A percentile compares a stretch with the other conserved stretches of the same genome.
Evolutionary conservation across 2,113 vertebrate genomes (phyloP).

Genomic region (Platichthys flesus): DNA sequence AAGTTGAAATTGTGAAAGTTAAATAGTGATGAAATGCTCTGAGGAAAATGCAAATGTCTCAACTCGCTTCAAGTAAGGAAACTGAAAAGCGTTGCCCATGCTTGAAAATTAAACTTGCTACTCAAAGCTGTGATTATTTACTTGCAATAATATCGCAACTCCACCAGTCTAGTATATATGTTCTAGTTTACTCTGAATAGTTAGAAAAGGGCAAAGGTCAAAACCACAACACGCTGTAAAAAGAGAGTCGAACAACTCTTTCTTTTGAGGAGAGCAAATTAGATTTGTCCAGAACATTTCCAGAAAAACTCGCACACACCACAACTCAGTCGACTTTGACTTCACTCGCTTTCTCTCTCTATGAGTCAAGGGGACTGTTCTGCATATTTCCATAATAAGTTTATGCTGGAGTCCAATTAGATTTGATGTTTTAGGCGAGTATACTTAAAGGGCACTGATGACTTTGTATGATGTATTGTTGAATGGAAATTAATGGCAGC

Average conservation of each 20-base stretch:
- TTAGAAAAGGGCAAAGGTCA: neutral
- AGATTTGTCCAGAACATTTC: constrained; percentile 3
- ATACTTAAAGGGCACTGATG: constrained; percentile 46
- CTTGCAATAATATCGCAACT: neutral
- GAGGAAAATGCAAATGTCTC: neutral
- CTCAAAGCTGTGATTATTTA: neutral
- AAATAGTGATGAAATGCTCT: neutral
- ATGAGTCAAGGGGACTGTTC: constrained; percentile 37
- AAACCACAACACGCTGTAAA: neutral
- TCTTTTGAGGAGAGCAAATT: constrained; percentile 16
- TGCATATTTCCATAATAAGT: constrained; percentile 58
- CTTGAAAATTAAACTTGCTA: neutral
- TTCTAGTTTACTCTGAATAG: no score
- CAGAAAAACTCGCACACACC: constrained; percentile 4
- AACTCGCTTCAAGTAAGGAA: neutral
- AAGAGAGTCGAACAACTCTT: neutral
- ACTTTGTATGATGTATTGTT: constrained; percentile 59
- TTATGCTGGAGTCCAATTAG: constrained; percentile 67
- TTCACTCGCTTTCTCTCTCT: neutral
- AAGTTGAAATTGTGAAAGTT: neutral
- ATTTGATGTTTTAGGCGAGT: constrained; percentile 57
- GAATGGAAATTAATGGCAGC: constrained; percentile 67
- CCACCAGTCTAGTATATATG: no score
- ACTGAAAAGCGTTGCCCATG: neutral
- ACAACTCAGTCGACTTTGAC: constrained; percentile 13